Conservation (phyloP, 1,140 invertebrate genomes). For the Delia radicum region DNA sequence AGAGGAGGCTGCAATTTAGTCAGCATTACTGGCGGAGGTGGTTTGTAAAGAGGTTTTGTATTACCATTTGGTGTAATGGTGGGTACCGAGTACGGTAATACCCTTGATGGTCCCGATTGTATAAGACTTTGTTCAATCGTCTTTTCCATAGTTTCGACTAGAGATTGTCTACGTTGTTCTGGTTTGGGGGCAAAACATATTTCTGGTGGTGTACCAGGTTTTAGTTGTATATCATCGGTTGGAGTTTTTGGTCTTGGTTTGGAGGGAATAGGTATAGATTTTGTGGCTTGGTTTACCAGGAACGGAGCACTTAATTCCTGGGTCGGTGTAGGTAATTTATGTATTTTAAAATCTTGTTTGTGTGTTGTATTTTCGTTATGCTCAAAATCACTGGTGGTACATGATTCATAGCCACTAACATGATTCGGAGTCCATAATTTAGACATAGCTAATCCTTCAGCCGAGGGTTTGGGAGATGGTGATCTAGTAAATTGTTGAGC, state of each 20-base stretch:
- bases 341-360: constrained; percentile 44
- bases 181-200: constrained; percentile 60
- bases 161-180: constrained; percentile 57
- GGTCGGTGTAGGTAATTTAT: constrained; percentile 47
- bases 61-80: constrained; percentile 31
- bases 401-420: constrained; percentile 32
- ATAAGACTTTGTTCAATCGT: constrained; percentile 61
- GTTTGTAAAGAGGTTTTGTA: constrained; percentile 35
- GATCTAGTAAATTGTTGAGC: constrained; percentile 41
- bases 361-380: constrained; percentile 33
- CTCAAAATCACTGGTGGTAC: constrained; percentile 36
- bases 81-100: constrained; percentile 59
- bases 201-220: constrained; percentile 67
- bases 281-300: constrained; percentile 56
- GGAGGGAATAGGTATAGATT: constrained; percentile 57
- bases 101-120: constrained; percentile 59
- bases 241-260: constrained; percentile 41
- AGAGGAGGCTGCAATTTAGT: constrained; percentile 63
- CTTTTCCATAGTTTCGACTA: constrained; percentile 63
- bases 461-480: constrained; percentile 59
- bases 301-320: constrained; percentile 59
- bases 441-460: constrained; percentile 65
- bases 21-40: constrained; percentile 61
- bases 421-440: constrained; percentile 59
- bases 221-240: constrained; percentile 57